Evolutionary conservation across 2,888 invertebrate genomes (phyloP).

Genomic region (Leptarthrus brevirostris): DNA sequence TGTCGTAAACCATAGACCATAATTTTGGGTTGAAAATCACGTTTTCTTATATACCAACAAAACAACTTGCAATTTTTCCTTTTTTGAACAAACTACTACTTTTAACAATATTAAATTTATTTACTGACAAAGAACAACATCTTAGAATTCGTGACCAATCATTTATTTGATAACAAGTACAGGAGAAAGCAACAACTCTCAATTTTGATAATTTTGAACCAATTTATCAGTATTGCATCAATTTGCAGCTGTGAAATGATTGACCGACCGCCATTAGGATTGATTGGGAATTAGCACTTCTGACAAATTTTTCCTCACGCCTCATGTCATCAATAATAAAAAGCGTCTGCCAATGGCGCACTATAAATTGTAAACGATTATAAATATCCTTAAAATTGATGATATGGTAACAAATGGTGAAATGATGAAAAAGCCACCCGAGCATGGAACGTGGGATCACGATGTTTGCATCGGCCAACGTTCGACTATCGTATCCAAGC

Average conservation of each 20-base stretch:
- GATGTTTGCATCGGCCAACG: not conserved
- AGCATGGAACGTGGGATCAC: not conserved
- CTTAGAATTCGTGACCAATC: too few species aligned
- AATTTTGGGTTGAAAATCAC: too few species aligned
- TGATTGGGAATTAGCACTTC: conserved; percentile 24
- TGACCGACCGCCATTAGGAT: conserved; percentile 9
- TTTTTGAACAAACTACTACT: too few species aligned
- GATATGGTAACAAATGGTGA: conserved; percentile 53
- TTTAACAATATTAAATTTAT: too few species aligned
- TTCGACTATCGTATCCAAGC: not conserved
- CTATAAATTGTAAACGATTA: conserved; percentile 50
- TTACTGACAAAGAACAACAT: too few species aligned
- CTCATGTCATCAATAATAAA: conserved; percentile 27
- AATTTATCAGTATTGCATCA: conserved; percentile 32
- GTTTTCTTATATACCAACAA: too few species aligned
- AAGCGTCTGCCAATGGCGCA: conserved; percentile 15
- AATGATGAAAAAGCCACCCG: conserved; percentile 43
- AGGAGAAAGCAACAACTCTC: too few species aligned
- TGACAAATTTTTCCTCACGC: conserved; percentile 36
- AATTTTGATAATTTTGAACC: not conserved
- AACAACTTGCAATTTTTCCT: too few species aligned
- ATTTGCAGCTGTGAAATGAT: not conserved
- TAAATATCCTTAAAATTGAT: conserved; percentile 52
- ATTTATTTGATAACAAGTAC: too few species aligned
- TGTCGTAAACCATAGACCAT: too few species aligned